These are phyloP conservation scores for Myripristis murdjan DNA, from an alignment of 2,797 vertebrate genomes.

Conservation along the genomic window DNA sequence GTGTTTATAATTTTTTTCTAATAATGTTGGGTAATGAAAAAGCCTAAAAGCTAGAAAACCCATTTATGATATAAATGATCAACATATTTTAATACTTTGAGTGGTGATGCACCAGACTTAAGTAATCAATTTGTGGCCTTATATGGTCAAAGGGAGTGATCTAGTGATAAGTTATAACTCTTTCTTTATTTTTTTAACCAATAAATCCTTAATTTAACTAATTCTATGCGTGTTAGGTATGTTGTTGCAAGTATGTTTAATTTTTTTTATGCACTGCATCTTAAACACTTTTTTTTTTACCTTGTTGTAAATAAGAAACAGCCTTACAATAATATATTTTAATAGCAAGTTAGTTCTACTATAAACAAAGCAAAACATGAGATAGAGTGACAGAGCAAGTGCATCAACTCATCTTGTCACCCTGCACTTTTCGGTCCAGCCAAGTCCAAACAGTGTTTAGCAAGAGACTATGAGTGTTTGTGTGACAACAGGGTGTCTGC, in stretches of 20 bases:
- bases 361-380: too few relatives aligned
- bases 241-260: too few relatives aligned
- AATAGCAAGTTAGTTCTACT: too few relatives aligned
- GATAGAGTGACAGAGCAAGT: neutral
- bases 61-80: neutral
- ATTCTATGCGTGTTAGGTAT: neutral
- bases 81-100: too few relatives aligned
- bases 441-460: slow-evolving; percentile 5
- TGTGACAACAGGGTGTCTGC: slow-evolving; percentile 24
- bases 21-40: neutral
- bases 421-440: neutral
- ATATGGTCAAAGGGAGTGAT: neutral
- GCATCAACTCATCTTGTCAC: neutral
- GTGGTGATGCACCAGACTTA: neutral
- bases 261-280: too few relatives aligned
- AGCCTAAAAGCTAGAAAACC: neutral
- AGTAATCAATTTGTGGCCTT: neutral
- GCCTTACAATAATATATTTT: too few relatives aligned
- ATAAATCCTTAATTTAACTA: neutral
- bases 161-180: neutral
- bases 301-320: too few relatives aligned
- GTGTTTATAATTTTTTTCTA: too few relatives aligned
- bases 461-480: neutral
- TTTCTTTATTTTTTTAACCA: neutral
- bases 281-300: too few relatives aligned